Base-by-base conservation (phyloP, 2,888 invertebrate species). In the Pharmacophagus antenor region DNA sequence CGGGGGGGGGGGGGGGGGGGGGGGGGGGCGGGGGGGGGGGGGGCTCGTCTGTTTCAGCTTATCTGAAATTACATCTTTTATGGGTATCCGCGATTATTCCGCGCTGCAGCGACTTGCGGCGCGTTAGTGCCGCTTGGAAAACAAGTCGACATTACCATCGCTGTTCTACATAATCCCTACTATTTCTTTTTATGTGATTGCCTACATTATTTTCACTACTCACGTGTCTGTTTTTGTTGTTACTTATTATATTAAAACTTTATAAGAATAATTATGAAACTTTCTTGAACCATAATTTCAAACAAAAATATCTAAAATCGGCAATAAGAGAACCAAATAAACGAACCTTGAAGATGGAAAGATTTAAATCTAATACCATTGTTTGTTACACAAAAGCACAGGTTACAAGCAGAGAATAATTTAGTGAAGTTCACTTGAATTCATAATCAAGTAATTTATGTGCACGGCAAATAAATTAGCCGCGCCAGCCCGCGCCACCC, bases 31-130 rank as follows among this genome's bases (percentile, higher is more conserved):
- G 74, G 63, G 70, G 73, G 76, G 77, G 87, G 88, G 84, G 85
- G 85, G 70, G 88, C 86, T 86, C 88, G 89, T 88, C 89, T 88
- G 87, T 90, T 90, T 89, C 88, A 88, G 89, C 87, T 89, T 89
- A 90, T 90, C 90, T 90, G 88, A 90, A 90, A 90, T 90, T 90
- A 90, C 90, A 90, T 90, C 90, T 90, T 89, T 90, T 90, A 90
- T 89, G 90, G 88, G 87, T 86, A 90, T 87, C 88, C 84, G 89
- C 88, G 90, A 90, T 90, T 88, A 89, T 90, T 88, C 89, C 85
- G 88, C 87, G 88, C 86, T 88, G 88, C 88, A 88, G 87, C 83
- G 84, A 77, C 86, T 85, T 85, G 88, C 80, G 84, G 87, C 85
- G 84, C 87, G 85, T 84, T 86, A 85, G 74, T 83, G 77, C 83